Base-by-base conservation (phyloP, 2,113 vertebrate species). In the Pimephales promelas region DNA sequence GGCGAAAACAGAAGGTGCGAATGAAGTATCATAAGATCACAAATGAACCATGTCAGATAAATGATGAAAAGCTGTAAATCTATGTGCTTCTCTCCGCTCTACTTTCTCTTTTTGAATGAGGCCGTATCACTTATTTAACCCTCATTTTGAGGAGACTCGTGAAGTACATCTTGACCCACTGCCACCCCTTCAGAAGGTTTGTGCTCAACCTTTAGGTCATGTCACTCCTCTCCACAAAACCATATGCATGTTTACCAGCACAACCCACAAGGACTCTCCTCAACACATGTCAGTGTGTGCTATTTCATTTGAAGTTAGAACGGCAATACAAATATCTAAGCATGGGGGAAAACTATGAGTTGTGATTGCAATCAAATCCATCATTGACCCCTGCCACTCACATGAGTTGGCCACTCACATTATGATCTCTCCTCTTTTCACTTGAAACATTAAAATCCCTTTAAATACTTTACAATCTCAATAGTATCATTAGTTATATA, bases 31-130 rank as follows among this genome's bases (percentile, higher is more conserved):
- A 14, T 43, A 57, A 52, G 34, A 78, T 75, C 34, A 40, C 47
- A 62, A 57, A 84, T 84, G 74, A 84, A 54, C 45, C 61, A 70
- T 84, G 62, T 75, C 81, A 77, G 74, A 84, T 57, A 57, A 84
- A 78, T 68, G 49, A 78, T 68, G 49, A 61, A 74, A 43, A 74
- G 45, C 73, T 71, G 68, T 26, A 72, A 52, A 74, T 49, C 72
- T 72, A 54, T 74, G 34, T 73, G 49, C 47, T 45, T 59, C 36
- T 47, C 73, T 28, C 24, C 49, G 18, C 26, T n/a, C 9, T 1
- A 0, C 45, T 71, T n/a, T n/a, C 26, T 79, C 64, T 78, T 31
- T 43, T 84, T 64, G 14, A 64, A 49, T 64, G 59, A 49, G 40
- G 22, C 16, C 0, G 2, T 43, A 43, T 77, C 59, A 54, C 45